Conservation (phyloP, 2,888 invertebrate genomes). For the Eristalis arbustorum region DNA sequence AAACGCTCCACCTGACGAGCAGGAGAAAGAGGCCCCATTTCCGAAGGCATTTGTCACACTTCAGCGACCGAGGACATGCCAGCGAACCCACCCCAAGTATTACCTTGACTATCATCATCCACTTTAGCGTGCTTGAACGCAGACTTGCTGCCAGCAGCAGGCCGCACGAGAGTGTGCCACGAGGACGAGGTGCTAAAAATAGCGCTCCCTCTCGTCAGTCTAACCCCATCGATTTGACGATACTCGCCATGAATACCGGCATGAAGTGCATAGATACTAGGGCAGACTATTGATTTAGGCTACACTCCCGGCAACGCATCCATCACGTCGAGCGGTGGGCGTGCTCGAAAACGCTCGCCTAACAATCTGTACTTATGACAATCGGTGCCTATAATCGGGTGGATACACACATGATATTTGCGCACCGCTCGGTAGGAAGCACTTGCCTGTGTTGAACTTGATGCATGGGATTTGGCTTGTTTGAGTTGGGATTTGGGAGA, state of each 20-base stretch:
- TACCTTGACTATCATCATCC: background rate
- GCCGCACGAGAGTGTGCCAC: background rate
- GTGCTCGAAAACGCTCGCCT: background rate
- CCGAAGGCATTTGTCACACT: background rate
- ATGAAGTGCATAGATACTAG: background rate
- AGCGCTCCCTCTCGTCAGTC: background rate
- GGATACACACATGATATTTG: background rate
- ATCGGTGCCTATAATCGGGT: background rate
- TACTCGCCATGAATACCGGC: background rate
- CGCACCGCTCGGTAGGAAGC: background rate
- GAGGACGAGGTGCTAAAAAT: background rate
- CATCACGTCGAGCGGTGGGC: background rate
- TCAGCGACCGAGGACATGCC: background rate
- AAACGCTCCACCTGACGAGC: no score
- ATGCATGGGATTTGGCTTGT: background rate
- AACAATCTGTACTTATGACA: background rate
- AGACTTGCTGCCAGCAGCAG: background rate
- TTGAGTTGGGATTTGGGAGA: background rate
- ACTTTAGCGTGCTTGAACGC: background rate
- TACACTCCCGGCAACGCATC: background rate
- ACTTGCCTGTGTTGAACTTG: background rate
- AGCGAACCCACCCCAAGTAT: background rate
- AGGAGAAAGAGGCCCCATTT: background rate
- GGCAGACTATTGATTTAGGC: background rate
- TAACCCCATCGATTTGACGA: background rate